Conservation (phyloP, 2,113 vertebrate genomes). For the Oreocharis arfaki region DNA sequence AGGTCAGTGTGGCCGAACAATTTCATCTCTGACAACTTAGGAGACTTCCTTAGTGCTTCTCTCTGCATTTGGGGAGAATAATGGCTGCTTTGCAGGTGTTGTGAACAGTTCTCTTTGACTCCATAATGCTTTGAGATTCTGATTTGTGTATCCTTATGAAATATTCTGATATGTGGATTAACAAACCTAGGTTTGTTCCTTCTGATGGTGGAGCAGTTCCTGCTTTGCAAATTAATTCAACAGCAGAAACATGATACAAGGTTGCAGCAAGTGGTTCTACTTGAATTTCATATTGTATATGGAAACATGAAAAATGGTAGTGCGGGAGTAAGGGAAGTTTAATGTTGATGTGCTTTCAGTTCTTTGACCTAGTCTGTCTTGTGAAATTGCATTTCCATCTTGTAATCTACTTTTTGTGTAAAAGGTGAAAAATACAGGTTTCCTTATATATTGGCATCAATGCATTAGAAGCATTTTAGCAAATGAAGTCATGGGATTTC, state of each 20-base stretch:
- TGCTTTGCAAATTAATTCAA: background rate
- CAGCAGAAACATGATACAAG: background rate
- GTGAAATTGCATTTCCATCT: background rate
- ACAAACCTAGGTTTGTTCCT: background rate
- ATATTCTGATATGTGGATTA: background rate
- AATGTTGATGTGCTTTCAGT: background rate
- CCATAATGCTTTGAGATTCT: background rate
- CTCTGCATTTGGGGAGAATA: background rate
- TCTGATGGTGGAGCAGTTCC: background rate
- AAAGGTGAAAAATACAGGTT: background rate
- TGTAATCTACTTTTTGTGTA: background rate
- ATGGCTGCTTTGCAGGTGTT: background rate
- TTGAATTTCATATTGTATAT: background rate
- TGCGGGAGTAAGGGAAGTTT: background rate
- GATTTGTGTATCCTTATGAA: background rate
- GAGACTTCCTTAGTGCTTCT: background rate
- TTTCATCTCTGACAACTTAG: background rate
- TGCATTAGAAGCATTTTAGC: background rate
- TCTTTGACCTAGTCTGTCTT: background rate
- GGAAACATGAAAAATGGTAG: background rate
- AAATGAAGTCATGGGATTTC: background rate
- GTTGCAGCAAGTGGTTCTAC: background rate
- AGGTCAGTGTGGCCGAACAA: background rate
- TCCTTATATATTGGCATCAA: background rate
- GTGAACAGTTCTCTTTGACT: background rate